These are phyloP conservation scores for Aphodius granarius DNA, from an alignment of 2,888 invertebrate genomes.

Conservation along the genomic window DNA sequence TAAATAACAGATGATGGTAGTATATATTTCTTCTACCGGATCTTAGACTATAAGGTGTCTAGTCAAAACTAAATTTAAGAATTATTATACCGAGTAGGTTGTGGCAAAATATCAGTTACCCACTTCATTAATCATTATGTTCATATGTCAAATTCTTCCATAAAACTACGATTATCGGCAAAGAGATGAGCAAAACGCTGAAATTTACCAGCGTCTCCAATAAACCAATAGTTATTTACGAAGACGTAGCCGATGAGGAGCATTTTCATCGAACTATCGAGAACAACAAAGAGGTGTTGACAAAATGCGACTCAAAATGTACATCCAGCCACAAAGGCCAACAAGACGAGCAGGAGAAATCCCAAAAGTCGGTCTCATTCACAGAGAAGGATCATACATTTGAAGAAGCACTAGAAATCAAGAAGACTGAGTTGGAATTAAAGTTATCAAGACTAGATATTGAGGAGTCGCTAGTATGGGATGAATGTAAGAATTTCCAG, in stretches of 20 bases:
- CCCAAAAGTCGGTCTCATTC: background rate
- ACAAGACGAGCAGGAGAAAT: background rate
- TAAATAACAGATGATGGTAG: too few relatives aligned
- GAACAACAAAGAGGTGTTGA: conserved; percentile 1
- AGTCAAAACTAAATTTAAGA: too few relatives aligned
- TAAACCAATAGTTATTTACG: background rate
- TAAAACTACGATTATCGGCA: background rate
- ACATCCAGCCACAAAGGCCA: background rate
- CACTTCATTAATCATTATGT: background rate
- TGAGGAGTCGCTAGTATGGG: conserved; percentile 3
- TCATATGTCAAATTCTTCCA: background rate
- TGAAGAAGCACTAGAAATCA: background rate
- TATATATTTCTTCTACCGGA: too few relatives aligned
- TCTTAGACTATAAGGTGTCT: too few relatives aligned
- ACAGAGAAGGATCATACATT: background rate
- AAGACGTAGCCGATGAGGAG: conserved; percentile 4
- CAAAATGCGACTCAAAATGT: conserved; percentile 2
- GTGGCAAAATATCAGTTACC: background rate
- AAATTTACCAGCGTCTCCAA: conserved; percentile 6
- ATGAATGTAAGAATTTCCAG: background rate
- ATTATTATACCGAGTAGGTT: background rate
- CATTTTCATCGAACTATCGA: conserved; percentile 7
- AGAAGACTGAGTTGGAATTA: conserved; percentile 1
- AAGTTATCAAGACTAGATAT: background rate
- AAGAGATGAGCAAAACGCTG: background rate